Base-by-base conservation (phyloP, 2,113 vertebrate genomes). In the Rhineura floridana region DNA sequence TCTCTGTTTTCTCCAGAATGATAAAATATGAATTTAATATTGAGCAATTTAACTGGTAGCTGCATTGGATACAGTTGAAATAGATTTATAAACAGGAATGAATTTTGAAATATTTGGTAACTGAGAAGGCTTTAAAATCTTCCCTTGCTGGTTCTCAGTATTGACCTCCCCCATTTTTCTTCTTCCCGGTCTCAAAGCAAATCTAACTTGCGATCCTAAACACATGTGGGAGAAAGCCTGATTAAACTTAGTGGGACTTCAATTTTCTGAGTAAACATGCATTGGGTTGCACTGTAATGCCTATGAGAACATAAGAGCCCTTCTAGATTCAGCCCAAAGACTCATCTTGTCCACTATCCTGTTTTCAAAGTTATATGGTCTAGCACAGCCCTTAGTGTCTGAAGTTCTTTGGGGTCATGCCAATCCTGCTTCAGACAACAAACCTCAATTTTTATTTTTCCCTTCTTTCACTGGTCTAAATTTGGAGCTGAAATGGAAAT, bases 11-110 rank as follows among this genome's bases (percentile, higher is more conserved):
- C 46, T 70, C 28, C 85, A 86, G 83, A 63, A 69, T 44, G 48
- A 87, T 75, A 81, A 77, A 83, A 84, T 65, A 55, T 88, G 89
- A 12, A 17, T 21, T 78, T 50, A 87, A 36, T 67, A 30, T 23
- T 39, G 42, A 77, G 42, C 25, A 44, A n/a, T 83, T 84, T 46
- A 89, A 78, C 36, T 50, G 30, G 21, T 81, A 50, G 13, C 87
- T 89, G 89, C 75, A 48, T 94, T 88, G 75, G 17, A 90, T 87
- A 50, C 0, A 2, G 6, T 50, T 81, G 36, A 82, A 82, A 81
- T 62, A 5, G 87, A 76, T 39, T 65, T 62, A 0, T n/a, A 65
- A 81, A 30, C 21, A 52, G 65, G 39, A 89, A 86, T 73, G 13
- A 9, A 42, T 44, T 76, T 73, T 30, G 42, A 70, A 72, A 84